Evolutionary conservation across 2,113 vertebrate species (phyloP), one percentile per base, ranked within the genome.

Genomic region (Gracilinanus agilis): DNA sequence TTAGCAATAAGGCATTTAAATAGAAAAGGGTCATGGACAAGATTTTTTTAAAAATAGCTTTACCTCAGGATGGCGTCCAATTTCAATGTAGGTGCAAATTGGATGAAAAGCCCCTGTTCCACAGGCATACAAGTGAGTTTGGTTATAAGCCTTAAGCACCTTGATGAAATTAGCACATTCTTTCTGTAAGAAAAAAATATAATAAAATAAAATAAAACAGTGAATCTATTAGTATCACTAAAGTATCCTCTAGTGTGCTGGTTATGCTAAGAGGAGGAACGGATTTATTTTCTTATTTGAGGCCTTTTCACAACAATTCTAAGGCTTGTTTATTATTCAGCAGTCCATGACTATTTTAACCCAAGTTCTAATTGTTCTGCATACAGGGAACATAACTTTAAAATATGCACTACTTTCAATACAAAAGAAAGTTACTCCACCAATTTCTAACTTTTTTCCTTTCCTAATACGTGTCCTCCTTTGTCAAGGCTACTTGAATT

Each of bases 141-240:
- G 99, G 98, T 99, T 99, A 96, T 99, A 99, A 23, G 98, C 96
- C 98, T 99, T 99, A 96, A 99, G 97, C 94, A 99, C 99, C 96
- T 99, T 99, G 97, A 99, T 99, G 98, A 99, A 99, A 98, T 99
- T 99, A 75, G 99, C 99, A 98, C 99, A 99, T 98, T 99, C 99
- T 98, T 99, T 99, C 99, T 99, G 98, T 58, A 99, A 98, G 97
- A 75, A 55, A 44, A 58, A 96, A 97, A 83, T n/a, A 67, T 75
- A 75, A 83, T 83, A 83, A 40, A 83, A 83, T 83, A 95, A 98
- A 83, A 94, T 95, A 96, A 94, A 94, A 6, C 91, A 54, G 95
- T 98, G 96, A 98, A 96, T 95, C n/a, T n/a, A n/a, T 97, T 44
- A 93, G 92, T 95, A 12, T 92, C 91, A 95, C 93, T 96, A 97